Evolutionary conservation across 2,888 invertebrate species (phyloP).

Genomic region (Keiferia lycopersicella): DNA sequence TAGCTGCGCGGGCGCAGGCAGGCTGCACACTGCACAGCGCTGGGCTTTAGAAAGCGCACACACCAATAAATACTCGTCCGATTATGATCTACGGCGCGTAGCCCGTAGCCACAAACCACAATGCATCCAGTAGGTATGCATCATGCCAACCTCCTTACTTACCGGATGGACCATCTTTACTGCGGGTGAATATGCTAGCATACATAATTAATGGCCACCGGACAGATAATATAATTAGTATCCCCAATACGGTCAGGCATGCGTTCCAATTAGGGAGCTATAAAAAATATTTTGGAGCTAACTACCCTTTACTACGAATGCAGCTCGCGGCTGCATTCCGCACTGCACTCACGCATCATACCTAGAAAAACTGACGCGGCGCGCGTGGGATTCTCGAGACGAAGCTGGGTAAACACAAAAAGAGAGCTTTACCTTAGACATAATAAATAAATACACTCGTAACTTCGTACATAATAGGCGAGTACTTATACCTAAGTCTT

Average conservation of each 20-base stretch:
- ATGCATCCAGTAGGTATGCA: conserved; percentile 44
- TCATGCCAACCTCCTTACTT: conserved; percentile 28
- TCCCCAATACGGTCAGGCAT: conserved; percentile 6
- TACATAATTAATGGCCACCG: conserved; percentile 14
- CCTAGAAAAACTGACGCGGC: conserved; percentile 59
- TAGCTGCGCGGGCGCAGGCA: conserved; percentile 38
- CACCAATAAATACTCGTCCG: conserved; percentile 77
- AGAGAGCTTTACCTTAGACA: conserved; percentile 43
- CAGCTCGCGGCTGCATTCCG: conserved; percentile 54
- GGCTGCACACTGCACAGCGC: conserved; percentile 30
- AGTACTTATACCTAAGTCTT: too few relatives aligned
- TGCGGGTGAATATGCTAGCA: conserved; percentile 34
- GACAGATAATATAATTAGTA: conserved; percentile 16
- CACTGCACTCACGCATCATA: conserved; percentile 54
- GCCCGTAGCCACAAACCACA: conserved; percentile 64
- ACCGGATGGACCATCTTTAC: conserved; percentile 33
- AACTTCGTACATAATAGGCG: conserved; percentile 38
- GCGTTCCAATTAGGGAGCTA: conserved; percentile 22
- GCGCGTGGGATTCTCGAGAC: conserved; percentile 58
- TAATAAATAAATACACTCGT: conserved; percentile 50
- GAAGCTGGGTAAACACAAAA: conserved; percentile 56
- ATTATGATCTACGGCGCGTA: conserved; percentile 80
- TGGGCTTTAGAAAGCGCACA: conserved; percentile 69
- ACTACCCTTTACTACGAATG: conserved; percentile 37
- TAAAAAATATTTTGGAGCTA: conserved; percentile 35